Percentiles rank a stretch among this genome's conserved stretches.
Evolutionary conservation across 2,888 invertebrate genomes (phyloP).

Genomic region (Acleris literana): DNA sequence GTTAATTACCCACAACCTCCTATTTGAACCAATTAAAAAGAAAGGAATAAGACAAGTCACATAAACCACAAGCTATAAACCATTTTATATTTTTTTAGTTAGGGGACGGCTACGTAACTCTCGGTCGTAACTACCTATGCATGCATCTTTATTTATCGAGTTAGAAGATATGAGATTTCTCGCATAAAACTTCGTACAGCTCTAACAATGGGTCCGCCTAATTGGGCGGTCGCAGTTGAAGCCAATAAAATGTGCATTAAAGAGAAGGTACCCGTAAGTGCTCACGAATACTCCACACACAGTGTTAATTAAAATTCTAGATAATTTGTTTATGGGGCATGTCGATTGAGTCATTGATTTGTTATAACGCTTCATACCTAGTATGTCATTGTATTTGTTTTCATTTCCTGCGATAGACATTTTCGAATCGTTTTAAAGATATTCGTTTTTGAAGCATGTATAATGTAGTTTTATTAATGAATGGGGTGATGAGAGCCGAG

Average conservation of each 20-base stretch:
- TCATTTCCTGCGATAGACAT: constrained; percentile 6
- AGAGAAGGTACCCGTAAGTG: background rate
- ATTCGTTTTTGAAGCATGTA: constrained; percentile 4
- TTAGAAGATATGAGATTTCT: constrained; percentile 12
- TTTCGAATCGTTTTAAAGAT: constrained; percentile 11
- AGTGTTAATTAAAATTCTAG: constrained; percentile 31
- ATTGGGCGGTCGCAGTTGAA: constrained; percentile 2
- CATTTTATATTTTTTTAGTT: constrained; percentile 27
- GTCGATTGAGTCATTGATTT: constrained; percentile 26
- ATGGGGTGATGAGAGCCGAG: constrained; percentile 4
- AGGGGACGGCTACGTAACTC: constrained; percentile 2
- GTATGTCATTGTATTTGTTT: constrained; percentile 5
- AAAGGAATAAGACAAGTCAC: constrained; percentile 32
- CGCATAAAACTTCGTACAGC: background rate
- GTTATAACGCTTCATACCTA: background rate
- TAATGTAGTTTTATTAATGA: no score
- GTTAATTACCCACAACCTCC: constrained; percentile 31
- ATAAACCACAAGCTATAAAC: constrained; percentile 33
- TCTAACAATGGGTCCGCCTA: no score
- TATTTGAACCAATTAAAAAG: constrained; percentile 31
- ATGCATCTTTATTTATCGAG: constrained; percentile 14
- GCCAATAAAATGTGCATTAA: constrained; percentile 26
- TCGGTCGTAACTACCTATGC: background rate
- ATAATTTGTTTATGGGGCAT: constrained; percentile 29
- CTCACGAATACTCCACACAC: background rate